Base-by-base conservation (phyloP, 2,888 invertebrate genomes). In the Phytoseiulus persimilis region DNA sequence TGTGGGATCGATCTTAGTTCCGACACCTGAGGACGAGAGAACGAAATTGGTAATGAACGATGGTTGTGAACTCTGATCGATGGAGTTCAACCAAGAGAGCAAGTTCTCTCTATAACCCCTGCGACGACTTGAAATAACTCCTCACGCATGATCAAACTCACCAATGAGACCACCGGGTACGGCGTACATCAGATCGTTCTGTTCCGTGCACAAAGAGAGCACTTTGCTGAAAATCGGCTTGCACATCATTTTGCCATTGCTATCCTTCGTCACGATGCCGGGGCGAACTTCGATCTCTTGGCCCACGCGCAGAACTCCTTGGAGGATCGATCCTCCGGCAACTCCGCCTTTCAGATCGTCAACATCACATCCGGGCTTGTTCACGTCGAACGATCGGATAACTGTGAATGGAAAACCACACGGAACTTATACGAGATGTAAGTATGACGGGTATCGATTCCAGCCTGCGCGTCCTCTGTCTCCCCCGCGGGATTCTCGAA, bases 81-180 rank as follows among this genome's bases (percentile, higher is more conserved):
- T n/a, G n/a, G n/a, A n/a, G n/a, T n/a, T n/a, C n/a, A n/a, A n/a
- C n/a, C n/a, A n/a, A n/a, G n/a, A n/a, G n/a, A n/a, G n/a, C n/a
- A n/a, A n/a, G n/a, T n/a, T n/a, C n/a, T n/a, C n/a, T n/a, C n/a
- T n/a, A n/a, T n/a, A n/a, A n/a, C n/a, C n/a, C n/a, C n/a, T n/a
- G n/a, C n/a, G n/a, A n/a, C n/a, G n/a, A n/a, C n/a, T n/a, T n/a
- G n/a, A n/a, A n/a, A n/a, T n/a, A n/a, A n/a, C n/a, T n/a, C n/a
- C n/a, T n/a, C n/a, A n/a, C n/a, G n/a, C n/a, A n/a, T n/a, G n/a
- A n/a, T n/a, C n/a, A 65, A 65, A 28, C 92, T 92, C 91, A 94
- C 95, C 99, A 92, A 99, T 99, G 90, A 99, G 94, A n/a, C 99
- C 99, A 91, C 99, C 99, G 90, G 99, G 99, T 90, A 99, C 99